These are phyloP conservation scores for Ypsolopha sequella DNA, from an alignment of 2,888 invertebrate species.

Conservation along the genomic window DNA sequence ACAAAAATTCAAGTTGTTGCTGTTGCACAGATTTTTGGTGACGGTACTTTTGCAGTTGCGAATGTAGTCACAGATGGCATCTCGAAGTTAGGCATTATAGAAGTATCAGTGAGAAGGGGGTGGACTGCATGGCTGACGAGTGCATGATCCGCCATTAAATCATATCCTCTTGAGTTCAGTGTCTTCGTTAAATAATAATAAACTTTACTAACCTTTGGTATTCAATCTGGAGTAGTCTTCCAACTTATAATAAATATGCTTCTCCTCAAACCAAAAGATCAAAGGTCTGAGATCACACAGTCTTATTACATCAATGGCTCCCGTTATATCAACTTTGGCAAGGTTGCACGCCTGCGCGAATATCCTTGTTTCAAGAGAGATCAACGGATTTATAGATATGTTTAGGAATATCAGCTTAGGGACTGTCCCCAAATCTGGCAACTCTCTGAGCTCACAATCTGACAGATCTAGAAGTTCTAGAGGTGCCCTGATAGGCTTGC, in stretches of 20 bases:
- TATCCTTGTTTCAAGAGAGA: conserved; percentile 50
- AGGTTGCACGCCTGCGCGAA: conserved; percentile 75
- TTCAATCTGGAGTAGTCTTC: conserved; percentile 47
- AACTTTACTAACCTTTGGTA: conserved; percentile 32
- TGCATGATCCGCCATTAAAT: no score
- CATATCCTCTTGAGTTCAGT: no score
- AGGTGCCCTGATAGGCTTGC: conserved; percentile 70
- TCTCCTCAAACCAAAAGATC: conserved; percentile 48
- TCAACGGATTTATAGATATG: conserved; percentile 71
- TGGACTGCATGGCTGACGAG: no score
- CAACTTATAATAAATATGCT: conserved; percentile 34
- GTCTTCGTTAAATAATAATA: neutral
- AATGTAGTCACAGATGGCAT: no score
- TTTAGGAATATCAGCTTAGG: conserved; percentile 73
- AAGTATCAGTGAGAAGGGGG: no score
- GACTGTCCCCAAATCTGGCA: conserved; percentile 73
- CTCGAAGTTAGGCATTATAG: no score
- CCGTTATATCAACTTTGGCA: conserved; percentile 63
- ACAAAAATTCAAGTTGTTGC: conserved; percentile 10
- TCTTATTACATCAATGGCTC: conserved; percentile 34
- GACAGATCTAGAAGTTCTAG: conserved; percentile 72
- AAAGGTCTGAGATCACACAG: conserved; percentile 39
- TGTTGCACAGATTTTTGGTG: no score
- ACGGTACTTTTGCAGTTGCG: no score
- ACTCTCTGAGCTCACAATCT: conserved; percentile 64